Evolutionary conservation across 2,797 vertebrate genomes (phyloP).

Genomic region (Thalassophryne amazonica): DNA sequence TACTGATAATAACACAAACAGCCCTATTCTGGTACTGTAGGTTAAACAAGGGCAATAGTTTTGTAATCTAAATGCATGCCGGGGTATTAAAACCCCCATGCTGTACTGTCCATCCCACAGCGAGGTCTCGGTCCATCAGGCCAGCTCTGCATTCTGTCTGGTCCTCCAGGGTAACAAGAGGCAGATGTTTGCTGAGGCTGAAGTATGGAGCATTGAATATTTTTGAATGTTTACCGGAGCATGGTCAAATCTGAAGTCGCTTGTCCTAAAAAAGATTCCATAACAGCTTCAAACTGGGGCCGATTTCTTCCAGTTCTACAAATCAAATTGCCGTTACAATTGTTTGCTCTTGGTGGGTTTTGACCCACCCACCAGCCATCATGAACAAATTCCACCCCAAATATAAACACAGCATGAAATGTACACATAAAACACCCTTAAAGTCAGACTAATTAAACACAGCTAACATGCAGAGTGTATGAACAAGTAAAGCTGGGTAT

Average conservation of each 20-base stretch:
- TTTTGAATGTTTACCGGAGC: conserved; percentile 72
- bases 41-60: too few relatives aligned
- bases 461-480: too few relatives aligned
- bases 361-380: conserved; percentile 26
- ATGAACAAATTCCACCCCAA: conserved; percentile 19
- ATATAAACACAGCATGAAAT: conserved; percentile 14
- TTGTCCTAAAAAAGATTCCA: conserved; percentile 85
- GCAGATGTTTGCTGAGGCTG: conserved; percentile 21
- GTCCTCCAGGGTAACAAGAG: conserved; percentile 39
- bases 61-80: background rate
- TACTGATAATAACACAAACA: too few relatives aligned
- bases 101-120: conserved; percentile 14
- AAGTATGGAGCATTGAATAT: conserved; percentile 50
- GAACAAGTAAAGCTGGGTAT: conserved; percentile 24
- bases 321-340: conserved; percentile 82
- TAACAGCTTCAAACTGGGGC: conserved; percentile 81
- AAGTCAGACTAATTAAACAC: background rate
- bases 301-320: conserved; percentile 81
- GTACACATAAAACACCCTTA: background rate
- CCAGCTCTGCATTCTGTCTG: conserved; percentile 8
- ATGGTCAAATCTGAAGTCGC: conserved; percentile 66
- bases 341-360: conserved; percentile 62
- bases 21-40: background rate
- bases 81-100: too few relatives aligned
- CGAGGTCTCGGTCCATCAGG: conserved; percentile 22